phyloP scores from a whole-genome alignment of 92 coral and sea anemone species.

The Actinostola sp. region DNA sequence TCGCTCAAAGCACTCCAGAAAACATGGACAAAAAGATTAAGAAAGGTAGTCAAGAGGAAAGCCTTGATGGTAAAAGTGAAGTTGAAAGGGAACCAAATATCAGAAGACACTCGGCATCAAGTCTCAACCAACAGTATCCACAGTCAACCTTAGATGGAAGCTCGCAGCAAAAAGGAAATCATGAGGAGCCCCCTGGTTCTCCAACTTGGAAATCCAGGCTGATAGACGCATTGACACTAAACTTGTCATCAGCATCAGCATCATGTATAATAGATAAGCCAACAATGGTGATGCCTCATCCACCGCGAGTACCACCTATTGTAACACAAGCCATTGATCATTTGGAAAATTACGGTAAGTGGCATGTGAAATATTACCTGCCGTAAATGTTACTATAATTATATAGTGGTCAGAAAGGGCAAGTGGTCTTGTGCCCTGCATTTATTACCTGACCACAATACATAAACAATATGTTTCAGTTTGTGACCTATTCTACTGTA shows the following conservation, averaged over 20 bases:
- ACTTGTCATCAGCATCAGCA: conserved; percentile 94
- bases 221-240: conserved; percentile 89
- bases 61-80: conserved; percentile 50
- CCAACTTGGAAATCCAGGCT: conserved; percentile 90
- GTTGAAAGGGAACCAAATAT: conserved; percentile 47
- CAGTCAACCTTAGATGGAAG: conserved; percentile 53
- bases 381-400: too few relatives aligned
- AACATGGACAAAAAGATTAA: conserved; percentile 23
- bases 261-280: conserved; percentile 88
- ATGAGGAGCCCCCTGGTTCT: conserved; percentile 63
- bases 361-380: too few relatives aligned
- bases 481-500: neutral
- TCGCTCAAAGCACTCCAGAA: conserved; percentile 50
- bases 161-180: conserved; percentile 20
- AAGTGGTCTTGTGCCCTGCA: neutral
- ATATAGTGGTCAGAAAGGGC: neutral
- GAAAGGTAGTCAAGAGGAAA: conserved; percentile 31
- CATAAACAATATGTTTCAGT: conserved; percentile 4
- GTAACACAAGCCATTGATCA: conserved; percentile 89
- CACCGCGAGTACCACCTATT: conserved; percentile 91
- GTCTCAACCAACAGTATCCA: conserved; percentile 62
- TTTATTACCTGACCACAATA: neutral
- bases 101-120: conserved; percentile 81
- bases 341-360: conserved; percentile 89
- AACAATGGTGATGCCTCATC: conserved; percentile 60